Conservation (phyloP, 2,113 vertebrate species). For the Montifringilla adamsi region DNA sequence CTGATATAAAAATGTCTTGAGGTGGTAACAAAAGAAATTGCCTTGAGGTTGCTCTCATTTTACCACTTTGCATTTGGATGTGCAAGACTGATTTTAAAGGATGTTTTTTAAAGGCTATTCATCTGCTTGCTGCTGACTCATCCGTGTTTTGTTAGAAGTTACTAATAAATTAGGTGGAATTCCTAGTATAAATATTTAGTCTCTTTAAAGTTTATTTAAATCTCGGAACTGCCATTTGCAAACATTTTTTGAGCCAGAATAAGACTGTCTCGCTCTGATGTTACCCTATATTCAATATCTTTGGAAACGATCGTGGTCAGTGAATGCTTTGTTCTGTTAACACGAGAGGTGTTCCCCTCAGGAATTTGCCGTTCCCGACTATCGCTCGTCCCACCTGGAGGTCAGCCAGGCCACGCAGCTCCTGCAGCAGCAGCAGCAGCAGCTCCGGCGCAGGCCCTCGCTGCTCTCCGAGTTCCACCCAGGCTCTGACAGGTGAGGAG, state of each 20-base stretch:
- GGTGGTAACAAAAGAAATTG: background rate
- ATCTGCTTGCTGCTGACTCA: background rate
- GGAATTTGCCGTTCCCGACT: constrained; percentile 94
- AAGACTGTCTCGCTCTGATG: background rate
- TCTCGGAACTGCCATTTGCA: background rate
- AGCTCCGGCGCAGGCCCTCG: constrained; percentile 89
- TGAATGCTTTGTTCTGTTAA: background rate
- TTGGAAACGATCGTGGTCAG: background rate
- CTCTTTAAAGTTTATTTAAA: background rate
- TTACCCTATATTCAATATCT: background rate
- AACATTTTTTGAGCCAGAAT: background rate
- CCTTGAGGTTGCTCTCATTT: background rate
- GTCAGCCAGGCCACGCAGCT: constrained; percentile 78
- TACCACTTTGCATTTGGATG: background rate
- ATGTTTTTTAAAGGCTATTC: background rate
- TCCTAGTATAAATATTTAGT: background rate
- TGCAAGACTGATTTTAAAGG: background rate
- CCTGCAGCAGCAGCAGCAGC: constrained; percentile 80
- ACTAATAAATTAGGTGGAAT: background rate
- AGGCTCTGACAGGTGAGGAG: constrained; percentile 88
- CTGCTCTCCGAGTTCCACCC: constrained; percentile 97
- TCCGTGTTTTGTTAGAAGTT: background rate
- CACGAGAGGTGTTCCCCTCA: constrained; percentile 45
- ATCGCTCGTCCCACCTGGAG: constrained; percentile 87
- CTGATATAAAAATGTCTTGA: background rate